A percentile compares a stretch with the other conserved stretches of the same genome.
phyloP scores from a whole-genome alignment of 2,113 vertebrate species.

The Pheucticus melanocephalus region DNA sequence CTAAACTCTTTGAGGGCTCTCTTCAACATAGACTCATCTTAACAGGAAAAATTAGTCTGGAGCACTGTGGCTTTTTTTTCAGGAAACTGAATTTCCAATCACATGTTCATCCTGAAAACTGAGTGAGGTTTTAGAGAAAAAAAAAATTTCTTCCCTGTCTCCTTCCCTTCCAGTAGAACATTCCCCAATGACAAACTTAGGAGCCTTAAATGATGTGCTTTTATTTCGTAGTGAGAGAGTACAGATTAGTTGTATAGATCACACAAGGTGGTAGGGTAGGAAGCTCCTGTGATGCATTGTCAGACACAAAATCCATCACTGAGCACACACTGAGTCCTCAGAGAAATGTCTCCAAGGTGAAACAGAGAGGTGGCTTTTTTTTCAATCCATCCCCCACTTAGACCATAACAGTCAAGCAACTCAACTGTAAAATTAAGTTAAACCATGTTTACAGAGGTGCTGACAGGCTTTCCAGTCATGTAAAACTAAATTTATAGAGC shows the following conservation, averaged over 20 bases:
- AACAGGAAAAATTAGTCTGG: neutral
- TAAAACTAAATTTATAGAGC: constrained; percentile 38
- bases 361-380: constrained; percentile 16
- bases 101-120: neutral
- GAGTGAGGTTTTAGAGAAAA: neutral
- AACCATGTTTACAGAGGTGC: constrained; percentile 40
- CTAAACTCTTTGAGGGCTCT: neutral
- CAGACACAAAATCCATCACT: constrained; percentile 15
- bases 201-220: neutral
- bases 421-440: constrained; percentile 59
- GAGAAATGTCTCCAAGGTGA: constrained; percentile 11
- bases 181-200: neutral
- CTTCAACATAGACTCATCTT: neutral
- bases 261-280: neutral
- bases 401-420: constrained; percentile 4
- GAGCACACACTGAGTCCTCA: neutral
- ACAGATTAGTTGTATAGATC: neutral
- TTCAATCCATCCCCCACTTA: neutral
- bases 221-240: neutral
- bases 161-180: neutral
- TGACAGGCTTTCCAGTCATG: constrained; percentile 26
- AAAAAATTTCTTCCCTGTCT: neutral
- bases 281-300: neutral
- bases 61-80: neutral
- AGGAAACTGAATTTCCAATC: neutral